These are phyloP conservation scores for Antedon bifida DNA, from an alignment of 35 echinoderm and acorn worm species.

Conservation along the genomic window DNA sequence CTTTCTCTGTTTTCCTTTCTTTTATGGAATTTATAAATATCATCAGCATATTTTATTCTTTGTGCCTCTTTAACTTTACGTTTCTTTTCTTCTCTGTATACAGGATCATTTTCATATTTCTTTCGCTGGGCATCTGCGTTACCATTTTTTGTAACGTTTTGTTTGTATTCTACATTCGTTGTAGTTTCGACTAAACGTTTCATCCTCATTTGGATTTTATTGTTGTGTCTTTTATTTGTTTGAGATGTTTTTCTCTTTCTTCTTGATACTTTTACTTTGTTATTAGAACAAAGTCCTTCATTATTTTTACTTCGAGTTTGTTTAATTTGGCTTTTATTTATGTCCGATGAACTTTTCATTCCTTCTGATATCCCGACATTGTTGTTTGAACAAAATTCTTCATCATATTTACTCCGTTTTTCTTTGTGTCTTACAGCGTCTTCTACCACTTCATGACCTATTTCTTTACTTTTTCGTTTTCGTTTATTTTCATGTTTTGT, in stretches of 20 bases:
- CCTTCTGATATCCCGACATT: no score
- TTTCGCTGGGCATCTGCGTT: not conserved
- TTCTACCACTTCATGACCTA: not conserved
- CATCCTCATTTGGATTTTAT: not conserved
- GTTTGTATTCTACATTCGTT: no score
- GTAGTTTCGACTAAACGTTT: not conserved
- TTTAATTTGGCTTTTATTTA: no score
- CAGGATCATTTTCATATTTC: not conserved
- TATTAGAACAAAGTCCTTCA: not conserved
- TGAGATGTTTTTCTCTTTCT: not conserved
- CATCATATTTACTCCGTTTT: not conserved
- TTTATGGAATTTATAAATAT: not conserved
- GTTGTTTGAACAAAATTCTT: no score
- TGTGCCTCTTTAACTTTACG: not conserved
- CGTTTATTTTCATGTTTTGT: not conserved
- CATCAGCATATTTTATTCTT: not conserved
- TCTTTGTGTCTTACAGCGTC: not conserved
- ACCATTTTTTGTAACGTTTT: no score
- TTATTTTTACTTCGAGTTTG: not conserved
- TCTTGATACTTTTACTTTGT: not conserved
- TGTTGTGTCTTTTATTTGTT: not conserved
- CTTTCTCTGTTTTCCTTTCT: not conserved
- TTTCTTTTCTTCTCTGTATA: conserved; percentile 7
- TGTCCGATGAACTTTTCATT: no score
- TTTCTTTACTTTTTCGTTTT: not conserved